Percentiles rank a stretch among this genome's conserved stretches.
Evolutionary conservation across 2,113 vertebrate genomes (phyloP).

Genomic region (Mobula hypostoma): DNA sequence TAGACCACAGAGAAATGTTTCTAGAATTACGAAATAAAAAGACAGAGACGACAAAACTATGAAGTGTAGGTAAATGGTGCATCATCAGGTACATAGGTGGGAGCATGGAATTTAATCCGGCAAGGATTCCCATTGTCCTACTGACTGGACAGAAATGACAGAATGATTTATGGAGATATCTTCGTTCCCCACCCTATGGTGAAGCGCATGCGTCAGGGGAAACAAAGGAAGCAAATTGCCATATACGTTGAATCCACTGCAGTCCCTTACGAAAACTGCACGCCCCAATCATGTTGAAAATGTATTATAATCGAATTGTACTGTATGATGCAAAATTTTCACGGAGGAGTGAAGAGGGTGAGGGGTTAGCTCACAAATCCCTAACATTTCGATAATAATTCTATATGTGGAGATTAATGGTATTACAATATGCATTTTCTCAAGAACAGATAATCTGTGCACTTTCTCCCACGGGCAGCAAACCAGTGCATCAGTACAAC

Average conservation of each 20-base stretch:
- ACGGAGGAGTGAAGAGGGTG: no score
- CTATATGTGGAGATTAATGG: no score
- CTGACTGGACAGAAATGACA: background rate
- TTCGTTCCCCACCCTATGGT: constrained; percentile 19
- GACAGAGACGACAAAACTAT: background rate
- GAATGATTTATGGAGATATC: background rate
- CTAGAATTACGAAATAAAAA: background rate
- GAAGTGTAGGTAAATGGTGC: background rate
- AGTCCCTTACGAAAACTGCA: background rate
- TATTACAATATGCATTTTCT: background rate
- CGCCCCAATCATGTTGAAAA: background rate
- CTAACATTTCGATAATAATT: background rate
- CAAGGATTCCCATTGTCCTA: background rate
- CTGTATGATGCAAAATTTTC: background rate
- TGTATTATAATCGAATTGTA: no score
- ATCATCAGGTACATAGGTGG: no score
- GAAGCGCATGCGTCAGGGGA: constrained; percentile 34
- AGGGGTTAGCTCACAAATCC: background rate
- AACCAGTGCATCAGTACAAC: background rate
- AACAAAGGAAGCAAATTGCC: constrained; percentile 12
- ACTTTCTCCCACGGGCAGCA: background rate
- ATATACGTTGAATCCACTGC: background rate
- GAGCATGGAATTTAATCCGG: background rate
- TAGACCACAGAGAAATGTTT: background rate
- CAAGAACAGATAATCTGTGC: background rate